Evolutionary conservation across 92 coral and sea anemone species (phyloP).

Genomic region (Isaurus tuberculatus): DNA sequence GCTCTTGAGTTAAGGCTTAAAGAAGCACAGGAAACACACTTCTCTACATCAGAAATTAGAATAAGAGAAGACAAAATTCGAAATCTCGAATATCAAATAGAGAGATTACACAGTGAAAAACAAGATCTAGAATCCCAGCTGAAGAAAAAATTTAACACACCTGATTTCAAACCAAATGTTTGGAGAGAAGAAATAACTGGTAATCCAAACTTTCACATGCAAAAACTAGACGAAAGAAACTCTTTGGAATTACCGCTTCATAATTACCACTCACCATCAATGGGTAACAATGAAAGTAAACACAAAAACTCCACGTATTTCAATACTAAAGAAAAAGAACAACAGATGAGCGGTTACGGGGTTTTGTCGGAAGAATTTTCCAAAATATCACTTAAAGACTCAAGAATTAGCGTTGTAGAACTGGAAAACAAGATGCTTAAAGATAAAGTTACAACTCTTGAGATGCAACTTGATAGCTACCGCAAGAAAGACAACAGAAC

Average conservation of each 20-base stretch:
- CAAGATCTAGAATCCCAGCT: conserved; percentile 18
- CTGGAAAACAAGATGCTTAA: conserved; percentile 32
- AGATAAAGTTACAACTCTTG: conserved; percentile 13
- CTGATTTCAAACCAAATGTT: neutral
- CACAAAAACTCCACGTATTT: neutral
- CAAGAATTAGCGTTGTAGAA: neutral
- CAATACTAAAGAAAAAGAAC: neutral
- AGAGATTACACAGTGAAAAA: neutral
- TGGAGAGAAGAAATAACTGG: neutral
- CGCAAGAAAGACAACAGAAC: conserved; percentile 2
- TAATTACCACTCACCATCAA: neutral
- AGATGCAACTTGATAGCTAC: conserved; percentile 2
- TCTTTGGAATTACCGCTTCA: neutral
- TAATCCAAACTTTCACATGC: conserved; percentile 4
- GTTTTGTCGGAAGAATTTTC: neutral
- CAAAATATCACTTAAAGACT: neutral
- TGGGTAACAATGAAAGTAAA: neutral
- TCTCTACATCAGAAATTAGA: neutral
- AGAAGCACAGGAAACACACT: neutral
- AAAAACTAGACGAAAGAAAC: conserved; percentile 19
- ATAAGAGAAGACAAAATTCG: conserved; percentile 25
- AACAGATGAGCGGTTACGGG: neutral
- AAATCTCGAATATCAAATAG: conserved; percentile 23
- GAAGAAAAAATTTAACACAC: neutral
- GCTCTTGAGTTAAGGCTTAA: conserved; percentile 20